These are phyloP conservation scores for Myioborus miniatus DNA, from an alignment of 2,797 vertebrate genomes.

Conservation along the genomic window DNA sequence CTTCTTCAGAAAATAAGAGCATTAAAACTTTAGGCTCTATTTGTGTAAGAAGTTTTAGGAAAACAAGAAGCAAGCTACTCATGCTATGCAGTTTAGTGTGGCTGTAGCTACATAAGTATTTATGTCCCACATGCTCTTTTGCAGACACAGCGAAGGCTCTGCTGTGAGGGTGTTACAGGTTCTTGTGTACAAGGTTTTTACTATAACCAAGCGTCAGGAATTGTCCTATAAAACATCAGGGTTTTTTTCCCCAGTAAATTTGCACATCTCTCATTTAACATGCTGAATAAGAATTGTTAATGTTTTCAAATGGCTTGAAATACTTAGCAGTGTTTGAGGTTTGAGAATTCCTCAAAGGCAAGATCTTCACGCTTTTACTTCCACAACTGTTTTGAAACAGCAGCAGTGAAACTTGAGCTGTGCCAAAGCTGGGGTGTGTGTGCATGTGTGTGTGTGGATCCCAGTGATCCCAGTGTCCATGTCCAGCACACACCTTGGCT, in stretches of 20 bases:
- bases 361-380: not conserved
- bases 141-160: not conserved
- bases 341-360: not conserved
- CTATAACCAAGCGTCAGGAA: not conserved
- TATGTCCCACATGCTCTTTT: not conserved
- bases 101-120: fast-evolving
- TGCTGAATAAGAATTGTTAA: not conserved
- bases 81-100: not conserved
- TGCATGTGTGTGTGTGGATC: not conserved
- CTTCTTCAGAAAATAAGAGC: not conserved
- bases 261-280: not conserved
- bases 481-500: no score
- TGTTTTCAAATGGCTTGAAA: not conserved
- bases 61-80: not conserved
- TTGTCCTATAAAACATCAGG: not conserved
- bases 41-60: not conserved
- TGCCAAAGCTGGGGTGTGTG: not conserved
- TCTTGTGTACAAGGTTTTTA: not conserved
- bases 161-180: not conserved
- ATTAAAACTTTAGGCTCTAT: not conserved
- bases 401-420: not conserved
- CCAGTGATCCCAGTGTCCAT: not conserved
- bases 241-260: not conserved
- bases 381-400: not conserved
- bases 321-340: not conserved